Base-by-base conservation (phyloP, 2,888 invertebrate genomes). In the Lomographa bimaculata region DNA sequence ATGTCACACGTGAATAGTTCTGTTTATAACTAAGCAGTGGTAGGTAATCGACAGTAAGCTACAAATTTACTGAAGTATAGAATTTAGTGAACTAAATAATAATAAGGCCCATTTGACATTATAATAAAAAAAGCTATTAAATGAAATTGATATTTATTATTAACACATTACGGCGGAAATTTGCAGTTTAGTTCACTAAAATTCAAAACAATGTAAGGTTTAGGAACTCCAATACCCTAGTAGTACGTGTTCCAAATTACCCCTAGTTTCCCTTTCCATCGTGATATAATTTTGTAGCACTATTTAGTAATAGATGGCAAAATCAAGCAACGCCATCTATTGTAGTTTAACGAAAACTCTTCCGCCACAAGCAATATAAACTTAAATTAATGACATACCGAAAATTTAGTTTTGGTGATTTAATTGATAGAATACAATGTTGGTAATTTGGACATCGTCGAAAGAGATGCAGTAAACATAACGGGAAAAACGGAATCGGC, bases 401-500 rank as follows among this genome's bases (percentile, higher is more conserved):
- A n/a, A n/a, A n/a, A n/a, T n/a, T n/a, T n/a, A n/a, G n/a, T n/a
- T n/a, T n/a, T n/a, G n/a, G n/a, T n/a, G n/a, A n/a, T 14, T 14
- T 14, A 14, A 2, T 14, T 14, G 14, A 14, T 14, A 2, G 14
- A n/a, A 16, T 16, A 1, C 8, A 18, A n/a, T n/a, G 16, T 17
- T 26, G 42, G 42, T 43, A 32, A 43, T 43, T 43, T 43, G 36
- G 36, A 36, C 16, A 30, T 21, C 26, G 23, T 19, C 18, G 4
- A 27, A 18, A 21, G 6, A 5, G 3, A 23, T 17, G 40, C 40
- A 48, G 37, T 30, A 27, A 19, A 26, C 25, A 27, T 24, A 7
- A 41, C 29, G 52, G 52, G 50, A 46, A 41, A 37, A 35, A 36
- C 25, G 54, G 51, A 54, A 42, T 51, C 51, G 54, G 51, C 51